Conservation (phyloP, 92 coral and sea anemone genomes). For the Palythoa grandiflora region DNA sequence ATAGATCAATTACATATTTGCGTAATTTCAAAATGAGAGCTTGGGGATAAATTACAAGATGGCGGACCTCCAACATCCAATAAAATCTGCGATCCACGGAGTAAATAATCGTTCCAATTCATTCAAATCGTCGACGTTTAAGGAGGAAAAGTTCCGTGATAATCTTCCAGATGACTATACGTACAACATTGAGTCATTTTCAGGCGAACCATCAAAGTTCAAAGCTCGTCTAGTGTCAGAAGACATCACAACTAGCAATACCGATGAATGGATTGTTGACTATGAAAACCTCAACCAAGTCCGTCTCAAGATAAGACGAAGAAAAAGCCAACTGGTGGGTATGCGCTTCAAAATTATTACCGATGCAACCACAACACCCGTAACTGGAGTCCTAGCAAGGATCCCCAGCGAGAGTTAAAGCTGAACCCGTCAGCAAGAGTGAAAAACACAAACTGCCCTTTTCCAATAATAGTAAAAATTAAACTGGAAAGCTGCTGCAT, state of each 20-base stretch:
- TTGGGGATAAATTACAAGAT: slow-evolving; percentile 28
- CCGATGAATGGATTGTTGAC: slow-evolving; percentile 53
- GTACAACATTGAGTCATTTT: slow-evolving; percentile 36
- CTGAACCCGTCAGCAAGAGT: slow-evolving; percentile 48
- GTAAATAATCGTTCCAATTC: slow-evolving; percentile 13
- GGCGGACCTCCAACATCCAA: slow-evolving; percentile 37
- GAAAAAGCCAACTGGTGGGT: slow-evolving; percentile 57
- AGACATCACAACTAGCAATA: slow-evolving; percentile 46
- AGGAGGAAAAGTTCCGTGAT: slow-evolving; percentile 29
- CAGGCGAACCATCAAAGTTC: slow-evolving; percentile 38
- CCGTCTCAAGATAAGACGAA: slow-evolving; percentile 57
- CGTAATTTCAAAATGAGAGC: slow-evolving; percentile 36
- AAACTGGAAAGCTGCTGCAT: slow-evolving; percentile 59
- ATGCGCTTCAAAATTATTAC: slow-evolving; percentile 51
- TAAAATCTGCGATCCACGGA: slow-evolving; percentile 19
- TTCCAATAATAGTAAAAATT: slow-evolving; percentile 57
- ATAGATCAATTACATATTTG: slow-evolving; percentile 8
- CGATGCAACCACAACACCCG: slow-evolving; percentile 55
- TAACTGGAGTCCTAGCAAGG: slow-evolving; percentile 58
- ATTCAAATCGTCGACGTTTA: not conserved
- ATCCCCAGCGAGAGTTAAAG: slow-evolving; percentile 53
- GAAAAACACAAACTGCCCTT: slow-evolving; percentile 30
- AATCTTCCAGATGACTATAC: slow-evolving; percentile 46
- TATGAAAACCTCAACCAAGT: slow-evolving; percentile 51
- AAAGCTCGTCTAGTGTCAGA: slow-evolving; percentile 42